These are phyloP conservation scores for Leuctra nigra DNA, from an alignment of 2,888 invertebrate species.

Conservation along the genomic window DNA sequence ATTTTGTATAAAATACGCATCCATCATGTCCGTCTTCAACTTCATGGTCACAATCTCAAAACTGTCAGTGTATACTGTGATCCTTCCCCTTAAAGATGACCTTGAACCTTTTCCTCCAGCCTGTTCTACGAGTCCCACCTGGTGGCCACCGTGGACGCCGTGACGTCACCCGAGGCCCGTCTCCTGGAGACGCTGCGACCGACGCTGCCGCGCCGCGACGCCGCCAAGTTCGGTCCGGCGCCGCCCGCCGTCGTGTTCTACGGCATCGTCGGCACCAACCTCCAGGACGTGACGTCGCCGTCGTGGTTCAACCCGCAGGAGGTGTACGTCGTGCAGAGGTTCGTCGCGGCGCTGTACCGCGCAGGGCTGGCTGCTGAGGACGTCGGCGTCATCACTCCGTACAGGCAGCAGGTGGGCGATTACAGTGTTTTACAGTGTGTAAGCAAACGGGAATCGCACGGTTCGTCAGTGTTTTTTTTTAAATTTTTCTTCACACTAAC, in stretches of 20 bases:
- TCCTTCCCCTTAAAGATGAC: no score
- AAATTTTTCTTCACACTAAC: no score
- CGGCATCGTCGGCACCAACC: conserved; percentile 6
- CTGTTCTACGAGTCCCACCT: conserved; percentile 82
- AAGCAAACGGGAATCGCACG: no score
- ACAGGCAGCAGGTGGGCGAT: conserved; percentile 85
- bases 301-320: conserved; percentile 89
- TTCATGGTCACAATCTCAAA: no score
- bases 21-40: no score
- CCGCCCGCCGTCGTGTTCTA: conserved; percentile 10
- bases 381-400: conserved; percentile 89
- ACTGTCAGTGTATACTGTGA: no score
- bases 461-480: no score
- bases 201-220: not conserved
- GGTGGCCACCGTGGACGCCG: conserved; percentile 44
- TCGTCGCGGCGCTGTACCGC: conserved; percentile 59
- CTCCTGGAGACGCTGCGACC: not conserved
- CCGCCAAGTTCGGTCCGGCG: not conserved
- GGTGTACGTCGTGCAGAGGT: conserved; percentile 57
- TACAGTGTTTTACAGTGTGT: no score
- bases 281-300: conserved; percentile 61
- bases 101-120: no score
- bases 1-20: no score
- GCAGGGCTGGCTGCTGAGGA: conserved; percentile 55
- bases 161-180: not conserved